Evolutionary conservation across 2,113 vertebrate genomes (phyloP).

Genomic region (Caretta caretta): DNA sequence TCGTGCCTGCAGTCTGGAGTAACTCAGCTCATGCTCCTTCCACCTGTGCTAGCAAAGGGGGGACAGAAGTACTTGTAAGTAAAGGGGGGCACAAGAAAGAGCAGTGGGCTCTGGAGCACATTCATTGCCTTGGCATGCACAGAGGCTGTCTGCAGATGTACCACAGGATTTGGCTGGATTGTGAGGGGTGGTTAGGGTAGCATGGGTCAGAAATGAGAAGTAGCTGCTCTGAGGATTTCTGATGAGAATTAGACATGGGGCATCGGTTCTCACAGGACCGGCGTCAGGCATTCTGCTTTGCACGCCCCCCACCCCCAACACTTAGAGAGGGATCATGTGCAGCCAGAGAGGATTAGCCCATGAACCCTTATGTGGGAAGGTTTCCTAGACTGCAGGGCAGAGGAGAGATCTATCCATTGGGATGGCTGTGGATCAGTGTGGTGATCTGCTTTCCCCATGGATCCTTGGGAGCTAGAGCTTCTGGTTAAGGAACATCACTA

Average conservation of each 20-base stretch:
- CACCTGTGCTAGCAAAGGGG: rapidly evolving
- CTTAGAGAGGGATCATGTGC: rapidly evolving
- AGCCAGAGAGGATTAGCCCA: rapidly evolving
- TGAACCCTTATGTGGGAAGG: rapidly evolving
- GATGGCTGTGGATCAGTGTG: not conserved
- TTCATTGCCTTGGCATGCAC: rapidly evolving
- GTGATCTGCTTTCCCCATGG: not conserved
- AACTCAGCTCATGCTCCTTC: not conserved
- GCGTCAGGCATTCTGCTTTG: not conserved
- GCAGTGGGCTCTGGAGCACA: rapidly evolving
- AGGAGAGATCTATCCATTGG: not conserved
- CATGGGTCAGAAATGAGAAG: not conserved
- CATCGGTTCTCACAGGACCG: not conserved
- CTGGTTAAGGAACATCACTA: not conserved
- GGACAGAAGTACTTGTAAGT: rapidly evolving
- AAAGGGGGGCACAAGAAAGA: not conserved
- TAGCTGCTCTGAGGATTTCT: not conserved
- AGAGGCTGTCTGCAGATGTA: rapidly evolving
- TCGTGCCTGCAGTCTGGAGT: too few relatives aligned
- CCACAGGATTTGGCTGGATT: rapidly evolving
- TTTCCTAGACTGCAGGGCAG: not conserved
- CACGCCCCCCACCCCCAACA: rapidly evolving
- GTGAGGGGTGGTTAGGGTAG: not conserved
- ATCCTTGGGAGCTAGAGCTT: too few relatives aligned
- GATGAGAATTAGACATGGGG: not conserved